These are phyloP conservation scores for Drosophila parthenogenetica DNA, from an alignment of 2,888 invertebrate species.

Conservation along the genomic window DNA sequence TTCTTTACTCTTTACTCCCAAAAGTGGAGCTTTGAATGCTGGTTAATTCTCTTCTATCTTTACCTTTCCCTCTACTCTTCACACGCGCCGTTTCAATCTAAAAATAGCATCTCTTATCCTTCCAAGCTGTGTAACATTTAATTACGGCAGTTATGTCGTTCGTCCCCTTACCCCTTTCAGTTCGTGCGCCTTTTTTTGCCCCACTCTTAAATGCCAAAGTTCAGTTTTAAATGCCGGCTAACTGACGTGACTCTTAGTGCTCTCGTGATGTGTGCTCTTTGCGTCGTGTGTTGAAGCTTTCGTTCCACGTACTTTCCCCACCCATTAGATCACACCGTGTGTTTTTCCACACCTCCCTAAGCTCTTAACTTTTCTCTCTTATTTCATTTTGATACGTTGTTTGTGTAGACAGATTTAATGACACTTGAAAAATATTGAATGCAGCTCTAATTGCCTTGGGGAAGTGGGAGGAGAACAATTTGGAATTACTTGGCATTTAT, in stretches of 20 bases:
- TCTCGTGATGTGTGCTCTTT: not conserved
- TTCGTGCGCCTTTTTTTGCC: not conserved
- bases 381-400: constrained; percentile 2
- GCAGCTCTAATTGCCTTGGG: constrained; percentile 46
- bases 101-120: too few species aligned
- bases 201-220: not conserved
- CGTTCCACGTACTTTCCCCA: not conserved
- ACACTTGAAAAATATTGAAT: constrained; percentile 37
- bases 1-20: not conserved
- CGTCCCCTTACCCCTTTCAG: not conserved
- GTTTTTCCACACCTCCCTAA: too few species aligned
- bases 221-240: constrained; percentile 5
- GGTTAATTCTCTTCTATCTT: too few species aligned
- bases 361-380: not conserved
- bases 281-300: constrained; percentile 5
- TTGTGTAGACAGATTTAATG: constrained; percentile 24
- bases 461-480: not conserved
- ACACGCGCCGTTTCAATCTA: too few species aligned
- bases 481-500: constrained; percentile 12
- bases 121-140: too few species aligned
- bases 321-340: not conserved
- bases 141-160: not conserved
- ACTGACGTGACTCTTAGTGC: not conserved
- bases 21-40: not conserved
- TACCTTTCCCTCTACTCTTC: too few species aligned